Conservation (phyloP, 2,113 vertebrate genomes). For the human region GRCh38 chr1:208762501-208763000, state of each 20-base stretch:
- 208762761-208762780: not conserved
- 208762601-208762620: conserved; percentile 47
- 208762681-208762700: not conserved
- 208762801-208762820: not conserved
- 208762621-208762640: not conserved
- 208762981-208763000: not conserved
- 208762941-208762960: not conserved
- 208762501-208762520: not conserved
- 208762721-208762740: not conserved
- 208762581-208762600: conserved; percentile 23
- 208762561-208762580: conserved; percentile 31
- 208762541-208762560: not conserved
- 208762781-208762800: not conserved
- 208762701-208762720: not conserved
- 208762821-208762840: conserved; percentile 26
- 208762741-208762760: not conserved
- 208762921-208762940: not conserved
- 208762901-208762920: not conserved
- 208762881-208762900: not conserved
- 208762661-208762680: not conserved
- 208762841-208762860: not conserved
- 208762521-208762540: conserved; percentile 10
- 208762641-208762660: conserved; percentile 30
- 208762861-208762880: not conserved
- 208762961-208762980: not conserved